These are phyloP conservation scores for Trididemnum clinides DNA, from an alignment of 23 tunicate genomes.

Conservation along the genomic window DNA sequence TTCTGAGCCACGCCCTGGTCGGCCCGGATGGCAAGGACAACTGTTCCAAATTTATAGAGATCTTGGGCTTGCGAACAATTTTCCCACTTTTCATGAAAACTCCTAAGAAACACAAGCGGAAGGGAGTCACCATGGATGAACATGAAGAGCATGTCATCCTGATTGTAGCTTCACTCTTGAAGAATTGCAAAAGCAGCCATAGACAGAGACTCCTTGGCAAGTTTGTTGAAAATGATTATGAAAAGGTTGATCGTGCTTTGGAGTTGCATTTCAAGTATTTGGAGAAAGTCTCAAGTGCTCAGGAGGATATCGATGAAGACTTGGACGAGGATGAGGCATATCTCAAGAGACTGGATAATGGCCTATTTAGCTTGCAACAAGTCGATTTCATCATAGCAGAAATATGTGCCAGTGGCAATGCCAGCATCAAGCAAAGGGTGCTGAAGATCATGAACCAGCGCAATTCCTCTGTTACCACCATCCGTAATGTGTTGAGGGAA, in stretches of 20 bases:
- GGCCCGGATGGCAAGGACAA: constrained; percentile 75
- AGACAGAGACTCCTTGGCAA: constrained; percentile 58
- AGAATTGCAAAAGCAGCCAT: constrained; percentile 62
- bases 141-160: constrained; percentile 70
- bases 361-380: constrained; percentile 77
- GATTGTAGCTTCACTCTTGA: constrained; percentile 60
- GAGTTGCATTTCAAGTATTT: constrained; percentile 78
- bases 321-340: constrained; percentile 59
- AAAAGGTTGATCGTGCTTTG: constrained; percentile 77
- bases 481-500: constrained; percentile 46
- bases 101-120: constrained; percentile 80
- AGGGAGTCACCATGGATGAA: constrained; percentile 53
- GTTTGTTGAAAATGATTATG: constrained; percentile 66
- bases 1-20: constrained; percentile 69
- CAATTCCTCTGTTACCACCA: constrained; percentile 56
- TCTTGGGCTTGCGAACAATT: constrained; percentile 73
- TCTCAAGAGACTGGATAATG: constrained; percentile 52
- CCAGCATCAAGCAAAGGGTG: constrained; percentile 50
- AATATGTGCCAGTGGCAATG: constrained; percentile 39
- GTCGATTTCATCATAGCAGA: constrained; percentile 80
- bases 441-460: constrained; percentile 41
- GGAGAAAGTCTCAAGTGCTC: constrained; percentile 49
- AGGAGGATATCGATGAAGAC: constrained; percentile 49
- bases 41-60: constrained; percentile 76
- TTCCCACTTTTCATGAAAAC: constrained; percentile 85